Evolutionary conservation across 1,140 invertebrate genomes (phyloP), one percentile per base, ranked within the genome.

Genomic region (Pogonus chalceus): DNA sequence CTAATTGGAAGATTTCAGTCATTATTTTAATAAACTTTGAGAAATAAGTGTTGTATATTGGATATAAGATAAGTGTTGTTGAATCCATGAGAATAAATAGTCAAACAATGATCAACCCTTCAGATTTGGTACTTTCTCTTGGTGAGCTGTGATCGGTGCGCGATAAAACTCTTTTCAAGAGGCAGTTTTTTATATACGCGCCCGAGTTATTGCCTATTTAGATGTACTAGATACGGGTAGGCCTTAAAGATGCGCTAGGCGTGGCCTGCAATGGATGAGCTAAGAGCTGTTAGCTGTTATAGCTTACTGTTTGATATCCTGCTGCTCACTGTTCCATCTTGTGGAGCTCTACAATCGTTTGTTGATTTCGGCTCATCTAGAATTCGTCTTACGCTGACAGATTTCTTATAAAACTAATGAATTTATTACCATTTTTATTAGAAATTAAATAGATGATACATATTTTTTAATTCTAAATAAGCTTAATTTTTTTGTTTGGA

Each of bases 121-220:
- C 37, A 7, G 3, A 18, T 43, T 31, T 14, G n/a, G 9, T 43
- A 4, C 37, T 9, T 18, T 12, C 9, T 43, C n/a, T n/a, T n/a
- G n/a, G n/a, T n/a, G n/a, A n/a, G n/a, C n/a, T n/a, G 9, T 43
- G 37, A 43, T 43, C 37, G 37, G 18, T 7, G 3, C 37, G 37
- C 37, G 37, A 43, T 43, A 43, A 43, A 43, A 7, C 37, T 43
- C 37, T 43, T 43, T 43, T 43, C 37, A 43, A 43, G 37, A 43
- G 37, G 37, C 18, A 43, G 9, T 43, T 43, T 43, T 43, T 43
- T 43, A 43, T 43, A 43, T 43, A 43, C 37, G 18, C 18, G 18
- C 37, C 37, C 7, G 37, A 43, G 37, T 43, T 43, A 43, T 43
- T 43, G 37, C 37, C 37, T 43, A 43, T 43, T 43, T 43, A 43